Base-by-base conservation (phyloP, 2,888 invertebrate genomes). In the Lochmaea capreae region DNA sequence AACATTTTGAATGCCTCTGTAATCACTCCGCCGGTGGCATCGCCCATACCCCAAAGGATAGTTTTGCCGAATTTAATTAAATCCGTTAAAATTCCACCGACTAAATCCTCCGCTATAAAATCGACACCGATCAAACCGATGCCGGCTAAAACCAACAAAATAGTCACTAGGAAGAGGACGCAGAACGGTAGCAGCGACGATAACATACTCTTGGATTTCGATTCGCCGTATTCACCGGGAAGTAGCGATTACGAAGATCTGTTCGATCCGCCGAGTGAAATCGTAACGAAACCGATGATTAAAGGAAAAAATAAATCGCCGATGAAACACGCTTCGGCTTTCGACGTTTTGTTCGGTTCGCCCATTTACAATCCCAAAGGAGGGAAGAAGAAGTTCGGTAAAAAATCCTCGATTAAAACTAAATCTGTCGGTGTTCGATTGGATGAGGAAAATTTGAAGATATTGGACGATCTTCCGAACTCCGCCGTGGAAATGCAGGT, bases 401-500 rank as follows among this genome's bases (percentile, higher is more conserved):
- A 78, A 77, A 85, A 82, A 73, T 87, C 88, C 76, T 87, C 87
- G 79, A 83, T 85, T 65, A 82, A 81, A 75, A 92, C 91, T 84
- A 91, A 92, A 82, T 92, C 92, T 82, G 91, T 93, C 80, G 92
- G 92, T 49, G 91, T 93, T 42, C 93, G 92, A 83, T 89, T 94
- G 81, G 95, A 95, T 83, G 95, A 95, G 81, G 93, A 94, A 84
- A 94, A 93, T 85, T 89, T 95, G 79, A 94, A 94, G 88, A 92
- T 95, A 77, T 89, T 95, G 81, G 97, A 97, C 86, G 97, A 97
- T 85, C 88, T 97, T 84, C 97, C 97, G 46, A 95, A 93, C 88
- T 97, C 97, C 66, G 97, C 97, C 57, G 96, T 96, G 72, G 97
- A 97, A 89, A 92, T 97, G 92, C 95, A 96, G 88, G 95, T 96